Percentiles rank a stretch among this genome's conserved stretches.
phyloP scores from a whole-genome alignment of 2,888 invertebrate species.

The Ophraella communa region DNA sequence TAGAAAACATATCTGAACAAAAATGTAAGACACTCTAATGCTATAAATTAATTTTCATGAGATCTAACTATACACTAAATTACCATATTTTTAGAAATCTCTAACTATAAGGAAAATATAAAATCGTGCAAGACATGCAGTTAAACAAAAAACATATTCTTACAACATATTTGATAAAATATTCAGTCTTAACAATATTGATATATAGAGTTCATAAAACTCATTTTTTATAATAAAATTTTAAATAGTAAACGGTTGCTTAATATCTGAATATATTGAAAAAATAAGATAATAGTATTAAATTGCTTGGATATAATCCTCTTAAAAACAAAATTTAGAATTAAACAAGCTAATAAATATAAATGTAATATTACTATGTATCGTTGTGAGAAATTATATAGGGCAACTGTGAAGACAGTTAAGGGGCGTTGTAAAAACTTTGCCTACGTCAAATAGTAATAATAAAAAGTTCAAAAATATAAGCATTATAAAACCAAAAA shows the following conservation, averaged over 20 bases:
- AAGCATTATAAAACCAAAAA: no score
- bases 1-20: constrained; percentile 21
- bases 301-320: no score
- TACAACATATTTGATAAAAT: constrained; percentile 39
- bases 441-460: no score
- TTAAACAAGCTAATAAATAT: no score
- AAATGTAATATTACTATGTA: no score
- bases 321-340: no score
- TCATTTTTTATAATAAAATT: background rate
- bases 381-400: no score
- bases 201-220: background rate
- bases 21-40: constrained; percentile 5
- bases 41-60: background rate
- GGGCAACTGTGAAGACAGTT: no score
- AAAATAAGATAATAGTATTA: no score
- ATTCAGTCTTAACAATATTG: constrained; percentile 20
- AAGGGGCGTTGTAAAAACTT: no score
- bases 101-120: constrained; percentile 4
- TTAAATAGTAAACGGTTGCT: background rate
- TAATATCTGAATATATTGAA: background rate
- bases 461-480: no score
- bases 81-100: background rate
- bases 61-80: constrained; percentile 12
- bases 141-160: constrained; percentile 32
- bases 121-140: constrained; percentile 28